Base-by-base conservation (phyloP, 2,888 invertebrate genomes). In the Eutolmus rufibarbis region DNA sequence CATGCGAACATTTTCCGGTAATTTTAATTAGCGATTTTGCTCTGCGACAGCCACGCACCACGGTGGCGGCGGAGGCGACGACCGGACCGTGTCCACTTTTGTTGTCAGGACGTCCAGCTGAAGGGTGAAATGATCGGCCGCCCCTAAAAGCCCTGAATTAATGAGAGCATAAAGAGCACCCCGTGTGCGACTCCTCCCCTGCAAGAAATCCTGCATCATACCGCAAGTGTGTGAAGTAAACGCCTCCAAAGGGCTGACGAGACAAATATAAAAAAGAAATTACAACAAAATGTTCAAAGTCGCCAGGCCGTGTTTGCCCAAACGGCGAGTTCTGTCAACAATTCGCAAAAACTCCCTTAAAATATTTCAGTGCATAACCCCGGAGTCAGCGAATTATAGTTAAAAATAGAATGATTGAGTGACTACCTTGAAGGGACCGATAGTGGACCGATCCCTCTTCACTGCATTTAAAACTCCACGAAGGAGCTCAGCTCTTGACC, bases 331-430 rank as follows among this genome's bases (percentile, higher is more conserved):
- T 57, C 19, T 82, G 57, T 66, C 56, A 66, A 82, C 57, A 57
- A 7, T 57, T 57, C 37, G 34, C 14, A 34, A 23, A 82, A 82
- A 57, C n/a, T 81, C 34, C 31, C 56, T 31, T 43, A 40, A 28
- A 5, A 19, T 40, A 78, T 43, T 78, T 46, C 43, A 40, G 28
- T 23, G 23, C 51, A 51, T 23, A 79, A 16, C 66, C 4, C 66
- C 66, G 8, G 1, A 28, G 23, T 66, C 66, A 66, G 66, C 66
- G 28, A 66, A 66, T 66, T 66, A 23, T 28, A 23, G 66, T n/a
- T 82, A 82, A 82, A 82, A 82, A 82, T 57, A 82, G 57, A 66
- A 57, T 82, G 82, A 82, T 37, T 57, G 23, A 82, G 34, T 56
- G 57, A 82, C 19, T 82, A 82, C 82, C 82, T 82, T 56, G 31